Base-by-base conservation (phyloP, 2,797 vertebrate genomes). In the Lepilemur septentrionalis region DNA sequence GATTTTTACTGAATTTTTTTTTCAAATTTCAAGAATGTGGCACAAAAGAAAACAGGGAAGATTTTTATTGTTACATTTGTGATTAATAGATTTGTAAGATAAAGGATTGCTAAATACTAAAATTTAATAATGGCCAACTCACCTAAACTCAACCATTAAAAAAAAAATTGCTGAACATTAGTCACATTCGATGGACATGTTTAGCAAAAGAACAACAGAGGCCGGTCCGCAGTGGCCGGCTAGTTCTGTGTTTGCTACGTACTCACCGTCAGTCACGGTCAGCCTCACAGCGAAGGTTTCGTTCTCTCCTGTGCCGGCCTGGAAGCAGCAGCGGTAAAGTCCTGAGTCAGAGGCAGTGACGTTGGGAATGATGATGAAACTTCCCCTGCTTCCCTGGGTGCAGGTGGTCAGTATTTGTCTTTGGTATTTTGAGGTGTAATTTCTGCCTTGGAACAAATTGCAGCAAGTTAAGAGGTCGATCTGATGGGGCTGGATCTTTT, bases 261-360 rank as follows among this genome's bases (percentile, higher is more conserved):
- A 96, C 94, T 98, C 98, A 99, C 99, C 99, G 81, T 97, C 25
- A 2, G 86, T 55, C 22, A 99, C 22, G 0, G 89, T 98, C 98
- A 99, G 97, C 69, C 69, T 98, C 81, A 98, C 86, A 1, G 97
- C 97, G 20, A 93, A 98, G 90, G 97, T 98, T 95, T 97, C 97
- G 0, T 98, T 97, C 22, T 98, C 98, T 3, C 98, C 98, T 0
- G 96, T 75, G 2, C 97, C 97, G 2, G 97, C 89, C 18, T 75
- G 97, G 78, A 99, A 99, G 30, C 78, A 96, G 30, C 98, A 99
- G 95, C 97, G 96, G 84, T 99, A 99, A 1, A 98, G 95, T 3
- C 98, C 99, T 0, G 97, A 97, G 8, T 99, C 99, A 3, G 98
- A 98, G 52, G 59, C 59, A 1, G 15, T 83, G 61, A 99, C 91